Evolutionary conservation across 2,888 invertebrate species (phyloP), one percentile per base, ranked within the genome.

Genomic region (Antitype chi): DNA sequence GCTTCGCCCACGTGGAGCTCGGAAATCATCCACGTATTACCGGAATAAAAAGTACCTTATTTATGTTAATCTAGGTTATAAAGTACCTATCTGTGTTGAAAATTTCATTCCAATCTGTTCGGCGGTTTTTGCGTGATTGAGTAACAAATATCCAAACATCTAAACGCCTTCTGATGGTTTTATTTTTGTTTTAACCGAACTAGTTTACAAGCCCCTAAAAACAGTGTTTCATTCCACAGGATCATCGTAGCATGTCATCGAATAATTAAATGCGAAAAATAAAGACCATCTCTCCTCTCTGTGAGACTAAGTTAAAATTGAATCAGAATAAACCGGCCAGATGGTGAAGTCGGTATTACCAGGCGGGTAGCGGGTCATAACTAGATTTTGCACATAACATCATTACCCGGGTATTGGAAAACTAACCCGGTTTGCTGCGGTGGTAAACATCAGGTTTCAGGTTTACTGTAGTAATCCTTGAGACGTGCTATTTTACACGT

Each of bases 321-420:
- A 84, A 84, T 84, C 70, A 85, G 70, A 60, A 74, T 82, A 64
- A 81, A 66, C 73, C 66, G 23, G 13, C 71, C 71, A 78, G 74
- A 38, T 69, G 47, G 67, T 47, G 32, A 59, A 76, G 85, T 62
- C 57, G 1, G 25, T 63, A 32, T 57, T 74, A 74, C 70, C 57
- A 78, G 57, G 70, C 67, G 13, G 60, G 60, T 47, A 67, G 70
- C 55, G 23, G 38, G 69, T 47, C 74, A 20, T 85, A 85, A 85
- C 77, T 64, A 43, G 73, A 83, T 85, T 85, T 67, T 64, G 13
- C 59, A 76, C 75, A 63, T 85, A 85, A 85, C 69, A 53, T 38
- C 3, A 80, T 85, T 86, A 85, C 59, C n/a, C 32, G 23, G 55
- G 55, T 55, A 76, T 70, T 73, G 70, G 75, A 52, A 76, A 78